A percentile compares a stretch with the other conserved stretches of the same genome.
phyloP scores from a whole-genome alignment of 1,140 invertebrate genomes.

The Cydia strobilella region DNA sequence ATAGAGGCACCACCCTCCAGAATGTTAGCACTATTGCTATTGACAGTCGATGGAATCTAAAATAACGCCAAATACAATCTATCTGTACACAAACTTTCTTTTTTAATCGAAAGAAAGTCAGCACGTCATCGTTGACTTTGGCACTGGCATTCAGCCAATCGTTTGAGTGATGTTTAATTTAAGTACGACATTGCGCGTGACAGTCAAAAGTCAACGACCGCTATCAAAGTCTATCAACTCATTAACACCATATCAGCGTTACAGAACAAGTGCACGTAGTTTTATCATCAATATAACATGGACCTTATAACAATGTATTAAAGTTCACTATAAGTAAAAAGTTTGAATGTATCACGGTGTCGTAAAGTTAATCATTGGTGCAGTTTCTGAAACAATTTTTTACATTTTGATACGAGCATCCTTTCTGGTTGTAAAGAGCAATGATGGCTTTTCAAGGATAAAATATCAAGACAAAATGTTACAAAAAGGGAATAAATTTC shows the following conservation, averaged over 20 bases:
- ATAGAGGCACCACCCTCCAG: too few relatives aligned
- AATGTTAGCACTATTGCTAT: too few relatives aligned
- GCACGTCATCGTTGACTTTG: conserved; percentile 3
- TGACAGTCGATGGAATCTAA: too few relatives aligned
- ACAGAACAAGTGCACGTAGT: not conserved
- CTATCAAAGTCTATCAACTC: conserved; percentile 15
- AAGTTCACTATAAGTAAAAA: not conserved
- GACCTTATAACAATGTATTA: not conserved
- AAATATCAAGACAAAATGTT: too few relatives aligned
- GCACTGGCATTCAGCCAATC: conserved; percentile 22
- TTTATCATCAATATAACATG: not conserved
- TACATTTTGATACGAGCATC: not conserved
- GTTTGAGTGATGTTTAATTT: conserved; percentile 24
- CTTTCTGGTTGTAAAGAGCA: not conserved
- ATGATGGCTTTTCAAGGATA: too few relatives aligned
- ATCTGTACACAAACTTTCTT: not conserved
- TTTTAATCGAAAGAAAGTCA: conserved; percentile 21
- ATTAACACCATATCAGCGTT: conserved; percentile 7
- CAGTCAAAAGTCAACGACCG: conserved; percentile 16
- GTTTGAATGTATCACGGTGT: not conserved
- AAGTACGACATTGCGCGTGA: not conserved
- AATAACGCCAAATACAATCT: not conserved
- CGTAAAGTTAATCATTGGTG: conserved; percentile 1
- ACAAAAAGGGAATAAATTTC: not conserved
- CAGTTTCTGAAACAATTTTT: not conserved